phyloP scores from a whole-genome alignment of 2,113 vertebrate genomes.

The Alosa alosa region DNA sequence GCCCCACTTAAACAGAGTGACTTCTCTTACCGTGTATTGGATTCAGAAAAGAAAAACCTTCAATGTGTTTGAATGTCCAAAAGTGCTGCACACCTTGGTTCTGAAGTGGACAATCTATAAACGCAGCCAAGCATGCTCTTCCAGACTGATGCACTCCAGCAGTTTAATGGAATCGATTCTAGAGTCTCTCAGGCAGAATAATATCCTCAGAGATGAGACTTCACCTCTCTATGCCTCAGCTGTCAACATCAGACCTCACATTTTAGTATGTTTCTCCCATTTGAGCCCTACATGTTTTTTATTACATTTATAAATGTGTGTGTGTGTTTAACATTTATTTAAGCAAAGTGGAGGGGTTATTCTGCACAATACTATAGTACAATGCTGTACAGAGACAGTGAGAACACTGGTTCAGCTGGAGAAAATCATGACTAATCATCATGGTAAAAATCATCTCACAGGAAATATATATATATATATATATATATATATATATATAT shows the following conservation, averaged over 20 bases:
- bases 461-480: background rate
- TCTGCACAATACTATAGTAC: background rate
- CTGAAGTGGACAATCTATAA: background rate
- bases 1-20: background rate
- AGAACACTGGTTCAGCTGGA: background rate
- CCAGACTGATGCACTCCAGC: slow-evolving; percentile 43
- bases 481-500: background rate
- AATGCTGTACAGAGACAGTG: background rate
- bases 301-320: background rate
- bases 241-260: background rate
- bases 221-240: background rate
- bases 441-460: background rate
- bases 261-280: background rate
- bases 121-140: background rate
- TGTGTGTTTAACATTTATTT: background rate
- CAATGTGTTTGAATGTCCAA: background rate
- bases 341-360: background rate
- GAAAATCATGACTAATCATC: background rate
- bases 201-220: slow-evolving; percentile 26
- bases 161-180: slow-evolving; percentile 50
- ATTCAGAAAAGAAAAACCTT: background rate
- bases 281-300: background rate
- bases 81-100: background rate
- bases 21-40: background rate
- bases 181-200: slow-evolving; percentile 40